Evolutionary conservation across 2,113 vertebrate genomes (phyloP).

Genomic region (Procavia capensis): DNA sequence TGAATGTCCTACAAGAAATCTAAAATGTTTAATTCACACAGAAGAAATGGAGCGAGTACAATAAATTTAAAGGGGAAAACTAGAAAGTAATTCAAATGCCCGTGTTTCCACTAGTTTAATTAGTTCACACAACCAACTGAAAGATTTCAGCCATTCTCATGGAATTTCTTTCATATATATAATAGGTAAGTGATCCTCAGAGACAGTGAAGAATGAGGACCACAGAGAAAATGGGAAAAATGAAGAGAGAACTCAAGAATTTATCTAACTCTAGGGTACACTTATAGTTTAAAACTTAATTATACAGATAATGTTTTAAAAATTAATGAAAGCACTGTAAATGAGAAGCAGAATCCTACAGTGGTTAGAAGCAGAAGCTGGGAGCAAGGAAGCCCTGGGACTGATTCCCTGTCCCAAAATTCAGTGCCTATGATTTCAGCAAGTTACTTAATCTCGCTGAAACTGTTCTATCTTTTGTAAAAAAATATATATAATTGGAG

Average conservation of each 20-base stretch:
- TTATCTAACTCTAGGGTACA: neutral
- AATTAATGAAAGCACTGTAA: neutral
- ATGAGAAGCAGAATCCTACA: neutral
- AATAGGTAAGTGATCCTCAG: neutral
- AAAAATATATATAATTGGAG: neutral
- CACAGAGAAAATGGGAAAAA: neutral
- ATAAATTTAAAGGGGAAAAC: neutral
- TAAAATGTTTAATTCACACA: neutral
- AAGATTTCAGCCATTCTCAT: neutral
- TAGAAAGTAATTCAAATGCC: neutral
- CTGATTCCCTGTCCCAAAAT: neutral
- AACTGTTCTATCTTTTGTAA: neutral
- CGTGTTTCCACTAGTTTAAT: neutral
- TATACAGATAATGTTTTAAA: neutral
- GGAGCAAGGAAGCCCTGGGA: neutral
- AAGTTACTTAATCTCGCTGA: neutral
- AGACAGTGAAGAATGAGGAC: neutral
- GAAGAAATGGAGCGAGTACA: neutral
- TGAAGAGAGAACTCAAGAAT: neutral
- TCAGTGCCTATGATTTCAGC: neutral
- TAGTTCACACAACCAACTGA: neutral
- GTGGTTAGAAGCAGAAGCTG: neutral
- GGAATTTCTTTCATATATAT: neutral
- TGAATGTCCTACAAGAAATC: neutral
- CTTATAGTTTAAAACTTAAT: neutral